Conservation (phyloP, 1,140 invertebrate species). For the Palaemon carinicauda region DNA sequence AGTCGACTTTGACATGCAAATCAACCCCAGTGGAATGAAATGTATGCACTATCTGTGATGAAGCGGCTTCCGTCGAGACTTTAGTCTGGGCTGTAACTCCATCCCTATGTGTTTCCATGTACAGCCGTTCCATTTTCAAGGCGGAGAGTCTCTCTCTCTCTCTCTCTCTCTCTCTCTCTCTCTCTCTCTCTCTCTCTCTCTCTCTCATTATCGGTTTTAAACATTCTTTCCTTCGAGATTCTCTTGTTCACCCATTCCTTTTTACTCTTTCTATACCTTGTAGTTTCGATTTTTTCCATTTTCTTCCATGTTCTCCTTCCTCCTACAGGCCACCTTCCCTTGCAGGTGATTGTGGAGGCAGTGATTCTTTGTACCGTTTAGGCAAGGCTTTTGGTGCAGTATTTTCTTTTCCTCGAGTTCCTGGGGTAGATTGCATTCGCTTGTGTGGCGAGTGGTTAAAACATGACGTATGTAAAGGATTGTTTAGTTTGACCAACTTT, state of each 20-base stretch:
- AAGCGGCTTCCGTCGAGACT: neutral
- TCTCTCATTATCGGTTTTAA: neutral
- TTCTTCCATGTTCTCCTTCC: neutral
- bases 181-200: conserved; percentile 15
- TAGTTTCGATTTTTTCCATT: neutral
- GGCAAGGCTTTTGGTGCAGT: neutral
- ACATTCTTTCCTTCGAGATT: neutral
- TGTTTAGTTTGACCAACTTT: too few relatives aligned
- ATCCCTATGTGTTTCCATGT: neutral
- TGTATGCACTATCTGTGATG: conserved; percentile 36
- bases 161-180: conserved; percentile 18
- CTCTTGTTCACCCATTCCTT: neutral
- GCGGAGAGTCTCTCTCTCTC: neutral
- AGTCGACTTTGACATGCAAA: conserved; percentile 43
- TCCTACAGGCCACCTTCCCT: neutral
- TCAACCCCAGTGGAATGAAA: conserved; percentile 21
- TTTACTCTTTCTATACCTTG: neutral
- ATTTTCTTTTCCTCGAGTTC: neutral
- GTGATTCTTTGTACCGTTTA: too few relatives aligned
- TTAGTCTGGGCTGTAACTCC: neutral
- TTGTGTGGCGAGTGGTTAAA: too few relatives aligned
- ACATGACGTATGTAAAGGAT: too few relatives aligned
- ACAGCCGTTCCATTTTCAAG: neutral
- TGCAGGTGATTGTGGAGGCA: neutral
- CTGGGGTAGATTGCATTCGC: too few relatives aligned